These are phyloP conservation scores for Psococerastis gibbosa DNA, from an alignment of 2,888 invertebrate species.

Conservation along the genomic window DNA sequence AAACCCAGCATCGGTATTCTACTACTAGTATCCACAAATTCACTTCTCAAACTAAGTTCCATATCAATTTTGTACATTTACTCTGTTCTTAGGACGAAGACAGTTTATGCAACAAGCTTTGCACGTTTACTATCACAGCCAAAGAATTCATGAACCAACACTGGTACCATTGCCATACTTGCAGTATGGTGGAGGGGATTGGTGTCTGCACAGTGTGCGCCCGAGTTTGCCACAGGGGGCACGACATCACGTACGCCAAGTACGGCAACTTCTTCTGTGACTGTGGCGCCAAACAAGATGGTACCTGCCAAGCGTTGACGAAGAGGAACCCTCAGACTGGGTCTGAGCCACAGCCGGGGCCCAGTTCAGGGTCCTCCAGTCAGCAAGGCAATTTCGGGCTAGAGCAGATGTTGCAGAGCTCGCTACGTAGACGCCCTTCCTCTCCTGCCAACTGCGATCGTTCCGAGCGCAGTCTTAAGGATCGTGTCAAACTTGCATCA, in stretches of 20 bases:
- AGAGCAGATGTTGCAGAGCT: conserved; percentile 35
- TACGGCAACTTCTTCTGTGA: conserved; percentile 99
- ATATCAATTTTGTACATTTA: conserved; percentile 8
- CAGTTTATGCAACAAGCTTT: conserved; percentile 73
- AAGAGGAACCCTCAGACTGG: conserved; percentile 37
- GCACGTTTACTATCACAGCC: conserved; percentile 91
- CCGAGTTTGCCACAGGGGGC: conserved; percentile 87
- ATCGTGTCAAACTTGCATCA: conserved; percentile 30
- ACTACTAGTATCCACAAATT: conserved; percentile 17
- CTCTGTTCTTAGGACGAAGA: conserved; percentile 49
- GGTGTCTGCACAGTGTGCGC: conserved; percentile 98
- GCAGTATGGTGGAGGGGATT: conserved; percentile 94
- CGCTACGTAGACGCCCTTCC: conserved; percentile 39
- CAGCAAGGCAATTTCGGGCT: conserved; percentile 27
- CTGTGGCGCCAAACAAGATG: conserved; percentile 91
- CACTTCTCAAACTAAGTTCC: background rate
- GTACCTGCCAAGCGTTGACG: conserved; percentile 44
- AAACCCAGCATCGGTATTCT: background rate
- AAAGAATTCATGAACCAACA: conserved; percentile 97
- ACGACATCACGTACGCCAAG: conserved; percentile 93
- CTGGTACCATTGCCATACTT: conserved; percentile 98
- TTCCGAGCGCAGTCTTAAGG: conserved; percentile 24
- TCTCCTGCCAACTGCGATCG: conserved; percentile 32
- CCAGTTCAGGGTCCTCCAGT: conserved; percentile 9
- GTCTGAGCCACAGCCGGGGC: conserved; percentile 21